These are phyloP conservation scores for Epistrophe eligans DNA, from an alignment of 2,888 invertebrate species.

Conservation along the genomic window DNA sequence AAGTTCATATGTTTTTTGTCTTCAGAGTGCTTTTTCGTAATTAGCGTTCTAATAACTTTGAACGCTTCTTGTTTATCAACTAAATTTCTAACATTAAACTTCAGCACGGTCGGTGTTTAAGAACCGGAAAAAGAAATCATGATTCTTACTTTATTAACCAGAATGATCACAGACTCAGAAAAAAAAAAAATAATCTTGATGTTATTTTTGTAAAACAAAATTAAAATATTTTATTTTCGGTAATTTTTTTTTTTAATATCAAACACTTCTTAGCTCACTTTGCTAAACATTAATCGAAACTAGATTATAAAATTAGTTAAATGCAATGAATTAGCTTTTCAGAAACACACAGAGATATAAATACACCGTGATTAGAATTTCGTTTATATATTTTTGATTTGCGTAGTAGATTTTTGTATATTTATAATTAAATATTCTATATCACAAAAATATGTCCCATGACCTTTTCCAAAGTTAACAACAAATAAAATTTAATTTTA, in stretches of 20 bases:
- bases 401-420: slow-evolving; percentile 38
- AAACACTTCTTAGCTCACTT: slow-evolving; percentile 31
- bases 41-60: slow-evolving; percentile 33
- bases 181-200: background rate
- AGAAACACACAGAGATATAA: background rate
- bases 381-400: slow-evolving; percentile 27
- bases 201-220: background rate
- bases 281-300: slow-evolving; percentile 54
- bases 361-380: slow-evolving; percentile 31
- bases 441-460: slow-evolving; percentile 36
- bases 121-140: slow-evolving; percentile 36
- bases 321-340: slow-evolving; percentile 41
- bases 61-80: slow-evolving; percentile 54
- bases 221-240: slow-evolving; percentile 1
- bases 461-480: slow-evolving; percentile 50
- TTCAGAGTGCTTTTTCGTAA: slow-evolving; percentile 18
- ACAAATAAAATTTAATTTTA: slow-evolving; percentile 30
- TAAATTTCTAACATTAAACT: slow-evolving; percentile 30
- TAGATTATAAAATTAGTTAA: slow-evolving; percentile 37
- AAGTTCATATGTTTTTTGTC: slow-evolving; percentile 7
- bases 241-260: background rate
- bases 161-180: background rate
- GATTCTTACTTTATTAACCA: slow-evolving; percentile 19
- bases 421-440: slow-evolving; percentile 24
- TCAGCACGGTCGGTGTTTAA: slow-evolving; percentile 25